Evolutionary conservation across 2,797 vertebrate species (phyloP).

Genomic region (Perodicticus potto): DNA sequence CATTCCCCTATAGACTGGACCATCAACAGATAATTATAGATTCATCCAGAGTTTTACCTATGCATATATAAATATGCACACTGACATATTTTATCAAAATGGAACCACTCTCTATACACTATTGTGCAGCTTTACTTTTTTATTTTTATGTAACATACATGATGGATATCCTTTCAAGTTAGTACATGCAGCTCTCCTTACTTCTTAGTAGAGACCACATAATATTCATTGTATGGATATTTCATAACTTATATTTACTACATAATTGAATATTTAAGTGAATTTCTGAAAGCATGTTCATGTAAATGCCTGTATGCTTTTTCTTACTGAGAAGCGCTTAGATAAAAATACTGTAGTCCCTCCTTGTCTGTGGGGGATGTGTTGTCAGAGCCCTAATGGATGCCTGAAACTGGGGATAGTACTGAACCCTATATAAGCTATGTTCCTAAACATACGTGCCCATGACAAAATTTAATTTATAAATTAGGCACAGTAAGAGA

Average conservation of each 20-base stretch:
- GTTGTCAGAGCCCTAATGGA: neutral
- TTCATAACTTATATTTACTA: slow-evolving; percentile 56
- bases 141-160: slow-evolving; percentile 46
- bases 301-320: slow-evolving; percentile 21
- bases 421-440: neutral
- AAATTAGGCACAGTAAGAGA: neutral
- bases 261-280: slow-evolving; percentile 34
- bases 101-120: neutral
- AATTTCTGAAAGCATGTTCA: slow-evolving; percentile 12
- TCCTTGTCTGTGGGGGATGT: neutral
- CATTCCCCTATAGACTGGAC: neutral
- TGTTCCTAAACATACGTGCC: neutral
- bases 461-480: neutral
- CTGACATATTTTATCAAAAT: slow-evolving; percentile 18
- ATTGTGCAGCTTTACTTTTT: neutral
- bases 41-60: neutral
- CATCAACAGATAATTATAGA: neutral
- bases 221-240: neutral
- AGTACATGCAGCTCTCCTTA: neutral
- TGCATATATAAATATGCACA: neutral
- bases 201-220: neutral
- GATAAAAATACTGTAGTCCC: neutral
- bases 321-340: neutral
- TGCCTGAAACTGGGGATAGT: neutral
- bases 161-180: neutral